A percentile compares a stretch with the other conserved stretches of the same genome.
Evolutionary conservation across 1,140 invertebrate species (phyloP).

Genomic region (Camponotus pennsylvanicus): DNA sequence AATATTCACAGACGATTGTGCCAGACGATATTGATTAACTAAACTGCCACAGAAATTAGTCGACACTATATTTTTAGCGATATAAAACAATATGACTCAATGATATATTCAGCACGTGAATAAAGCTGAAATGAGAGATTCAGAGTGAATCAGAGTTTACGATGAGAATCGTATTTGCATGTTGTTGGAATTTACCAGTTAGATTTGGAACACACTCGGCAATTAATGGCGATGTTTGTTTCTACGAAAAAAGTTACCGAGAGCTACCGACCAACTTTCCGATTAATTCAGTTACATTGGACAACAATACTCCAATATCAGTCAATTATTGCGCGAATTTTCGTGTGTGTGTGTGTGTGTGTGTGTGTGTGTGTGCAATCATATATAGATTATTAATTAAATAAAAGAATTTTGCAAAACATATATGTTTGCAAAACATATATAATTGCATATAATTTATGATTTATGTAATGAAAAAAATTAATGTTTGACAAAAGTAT

Average conservation of each 20-base stretch:
- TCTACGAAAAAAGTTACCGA: constrained; percentile 45
- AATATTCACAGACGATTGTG: background rate
- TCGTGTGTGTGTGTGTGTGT: no score
- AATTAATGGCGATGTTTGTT: constrained; percentile 52
- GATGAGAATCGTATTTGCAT: background rate
- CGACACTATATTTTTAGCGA: constrained; percentile 15
- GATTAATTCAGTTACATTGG: constrained; percentile 37
- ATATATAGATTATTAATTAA: background rate
- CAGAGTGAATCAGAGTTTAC: constrained; percentile 13
- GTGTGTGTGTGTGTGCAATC: background rate
- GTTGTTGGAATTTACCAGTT: constrained; percentile 30
- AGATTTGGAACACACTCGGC: constrained; percentile 32
- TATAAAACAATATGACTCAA: constrained; percentile 23
- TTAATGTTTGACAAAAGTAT: background rate
- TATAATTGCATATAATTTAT: constrained; percentile 4
- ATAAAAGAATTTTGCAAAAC: background rate
- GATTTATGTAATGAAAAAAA: background rate
- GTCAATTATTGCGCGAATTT: constrained; percentile 11
- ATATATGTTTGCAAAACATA: no score
- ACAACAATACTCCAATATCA: constrained; percentile 2
- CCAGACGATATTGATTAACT: background rate
- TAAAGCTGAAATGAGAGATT: constrained; percentile 36
- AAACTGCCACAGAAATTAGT: constrained; percentile 22
- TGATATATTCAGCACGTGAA: constrained; percentile 34
- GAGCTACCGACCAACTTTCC: constrained; percentile 23